Evolutionary conservation across 1,140 invertebrate genomes (phyloP), one percentile per base, ranked within the genome.

Genomic region (Pseudomyrmex sp.): DNA sequence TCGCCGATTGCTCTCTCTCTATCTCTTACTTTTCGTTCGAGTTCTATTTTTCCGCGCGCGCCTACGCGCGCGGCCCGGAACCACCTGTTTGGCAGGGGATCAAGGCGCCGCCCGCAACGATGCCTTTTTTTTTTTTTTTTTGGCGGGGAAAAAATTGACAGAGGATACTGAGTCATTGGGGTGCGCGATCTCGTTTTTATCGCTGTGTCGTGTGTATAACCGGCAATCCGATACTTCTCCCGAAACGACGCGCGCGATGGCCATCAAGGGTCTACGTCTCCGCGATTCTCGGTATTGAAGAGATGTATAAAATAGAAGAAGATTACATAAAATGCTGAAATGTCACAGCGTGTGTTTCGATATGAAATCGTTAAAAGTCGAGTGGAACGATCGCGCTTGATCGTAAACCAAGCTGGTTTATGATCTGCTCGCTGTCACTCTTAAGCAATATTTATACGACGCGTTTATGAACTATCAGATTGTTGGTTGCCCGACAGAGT

Each of bases 61-160:
- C 74, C 44, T 72, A 54, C 74, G 50, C 66, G 56, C 66, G n/a
- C 70, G 66, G 82, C 73, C 76, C 75, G 86, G 87, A 94, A 94
- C 93, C 93, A 94, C 93, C 93, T 94, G 93, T 91, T 93, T 93
- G 93, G 92, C 93, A 91, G 68, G 44, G 50, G 65, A 91, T 93
- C 93, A 93, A 93, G 85, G 12, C 82, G 69, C 65, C 68, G 61
- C 26, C 65, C 68, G 61, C 46, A 35, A 12, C 63, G 50, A 83
- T 12, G n/a, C 59, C 46, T 68, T 35, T 35, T 35, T 35, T 35
- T 77, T 12, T 12, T 70, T 83, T 76, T 72, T 76, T 62, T 75
- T 50, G 56, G 44, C 61, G 56, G n/a, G 26, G 35, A 65, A 83
- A 75, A 76, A 83, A 59, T 83, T 62, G 73, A 83, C 50, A 63